These are phyloP conservation scores for Boulengeromyrus knoepffleri DNA, from an alignment of 2,113 vertebrate genomes.

Conservation along the genomic window DNA sequence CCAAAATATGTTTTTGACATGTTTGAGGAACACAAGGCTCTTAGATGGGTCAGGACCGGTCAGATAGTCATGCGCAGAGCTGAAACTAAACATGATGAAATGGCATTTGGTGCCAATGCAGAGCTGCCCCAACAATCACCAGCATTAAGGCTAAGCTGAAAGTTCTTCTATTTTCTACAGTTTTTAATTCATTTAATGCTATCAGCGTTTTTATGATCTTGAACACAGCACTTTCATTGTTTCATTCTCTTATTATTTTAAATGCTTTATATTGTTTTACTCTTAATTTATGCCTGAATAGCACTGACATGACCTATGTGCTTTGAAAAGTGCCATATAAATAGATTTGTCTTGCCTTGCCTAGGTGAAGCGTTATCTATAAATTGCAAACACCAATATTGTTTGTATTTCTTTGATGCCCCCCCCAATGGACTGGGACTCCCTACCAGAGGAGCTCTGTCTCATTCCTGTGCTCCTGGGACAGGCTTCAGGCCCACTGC, in stretches of 20 bases:
- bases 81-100: background rate
- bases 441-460: background rate
- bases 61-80: background rate
- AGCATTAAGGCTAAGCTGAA: background rate
- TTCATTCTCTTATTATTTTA: background rate
- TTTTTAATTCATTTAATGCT: background rate
- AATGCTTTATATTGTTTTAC: background rate
- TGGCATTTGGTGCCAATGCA: background rate
- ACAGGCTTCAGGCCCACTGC: background rate
- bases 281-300: background rate
- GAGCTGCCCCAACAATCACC: background rate
- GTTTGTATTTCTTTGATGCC: background rate
- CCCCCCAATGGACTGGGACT: background rate
- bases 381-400: background rate
- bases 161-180: background rate
- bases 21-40: background rate
- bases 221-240: background rate
- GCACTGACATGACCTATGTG: background rate
- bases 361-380: background rate
- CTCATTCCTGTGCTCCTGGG: background rate
- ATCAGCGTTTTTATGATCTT: background rate
- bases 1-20: background rate
- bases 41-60: background rate
- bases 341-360: background rate
- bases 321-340: background rate